Conservation (phyloP, 2,888 invertebrate genomes). For the Gymnocheta viridis region DNA sequence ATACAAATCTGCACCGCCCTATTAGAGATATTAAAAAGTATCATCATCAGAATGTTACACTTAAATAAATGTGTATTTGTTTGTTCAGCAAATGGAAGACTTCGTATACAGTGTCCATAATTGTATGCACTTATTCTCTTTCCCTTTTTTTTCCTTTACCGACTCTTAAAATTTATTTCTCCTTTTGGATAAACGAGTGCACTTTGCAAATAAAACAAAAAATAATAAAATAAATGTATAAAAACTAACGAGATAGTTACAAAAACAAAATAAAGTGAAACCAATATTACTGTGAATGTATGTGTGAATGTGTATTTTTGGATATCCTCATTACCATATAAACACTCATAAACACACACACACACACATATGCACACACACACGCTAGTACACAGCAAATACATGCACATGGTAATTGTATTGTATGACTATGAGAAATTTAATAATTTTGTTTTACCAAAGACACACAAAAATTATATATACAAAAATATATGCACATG, state of each 20-base stretch:
- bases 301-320: background rate
- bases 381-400: background rate
- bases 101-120: background rate
- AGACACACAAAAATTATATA: background rate
- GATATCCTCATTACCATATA: constrained; percentile 45
- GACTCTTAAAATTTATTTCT: constrained; percentile 7
- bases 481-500: background rate
- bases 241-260: background rate
- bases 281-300: constrained; percentile 1
- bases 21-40: background rate
- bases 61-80: background rate
- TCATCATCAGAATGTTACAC: constrained; percentile 1
- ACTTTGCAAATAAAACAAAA: constrained; percentile 31
- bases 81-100: background rate
- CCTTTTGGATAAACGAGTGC: constrained; percentile 26
- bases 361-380: background rate
- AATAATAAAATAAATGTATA: background rate
- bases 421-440: constrained; percentile 15
- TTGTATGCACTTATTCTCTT: constrained; percentile 7
- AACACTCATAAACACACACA: background rate
- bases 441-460: constrained; percentile 36
- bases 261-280: constrained; percentile 31
- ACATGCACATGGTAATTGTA: constrained; percentile 13
- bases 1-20: background rate
- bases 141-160: background rate